A percentile compares a stretch with the other conserved stretches of the same genome.
Evolutionary conservation across 2,113 vertebrate genomes (phyloP).

Genomic region (Theropithecus gelada): DNA sequence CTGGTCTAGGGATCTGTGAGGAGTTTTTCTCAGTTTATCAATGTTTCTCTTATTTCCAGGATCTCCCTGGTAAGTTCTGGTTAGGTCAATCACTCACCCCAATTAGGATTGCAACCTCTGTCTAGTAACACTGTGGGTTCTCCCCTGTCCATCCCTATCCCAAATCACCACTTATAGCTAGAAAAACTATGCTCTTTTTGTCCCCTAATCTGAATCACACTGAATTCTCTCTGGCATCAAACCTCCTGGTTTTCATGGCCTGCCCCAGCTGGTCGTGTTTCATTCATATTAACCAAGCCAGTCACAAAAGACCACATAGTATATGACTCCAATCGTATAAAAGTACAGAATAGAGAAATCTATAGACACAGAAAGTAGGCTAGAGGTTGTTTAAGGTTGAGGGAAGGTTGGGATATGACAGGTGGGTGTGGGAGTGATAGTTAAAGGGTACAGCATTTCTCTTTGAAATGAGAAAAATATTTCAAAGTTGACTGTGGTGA

Average conservation of each 20-base stretch:
- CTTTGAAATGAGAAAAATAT: neutral
- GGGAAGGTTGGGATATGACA: neutral
- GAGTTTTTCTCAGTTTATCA: neutral
- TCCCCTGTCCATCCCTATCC: neutral
- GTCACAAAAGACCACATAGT: neutral
- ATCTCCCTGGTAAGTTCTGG: neutral
- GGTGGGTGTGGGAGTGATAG: neutral
- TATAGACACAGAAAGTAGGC: neutral
- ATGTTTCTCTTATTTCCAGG: neutral
- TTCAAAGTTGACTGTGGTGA: neutral
- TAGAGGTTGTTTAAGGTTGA: neutral
- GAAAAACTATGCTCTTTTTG: neutral
- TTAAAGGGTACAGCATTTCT: neutral
- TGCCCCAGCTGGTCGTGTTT: neutral
- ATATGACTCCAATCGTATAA: neutral
- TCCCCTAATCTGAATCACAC: neutral
- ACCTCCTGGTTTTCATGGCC: neutral
- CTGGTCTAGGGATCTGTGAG: neutral
- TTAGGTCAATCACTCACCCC: neutral
- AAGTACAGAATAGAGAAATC: neutral
- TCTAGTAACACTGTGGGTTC: neutral
- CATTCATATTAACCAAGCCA: neutral
- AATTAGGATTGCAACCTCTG: neutral
- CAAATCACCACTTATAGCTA: neutral
- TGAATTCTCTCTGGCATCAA: neutral